Base-by-base conservation (phyloP, 2,888 invertebrate species). In the Eremobia ochroleuca region DNA sequence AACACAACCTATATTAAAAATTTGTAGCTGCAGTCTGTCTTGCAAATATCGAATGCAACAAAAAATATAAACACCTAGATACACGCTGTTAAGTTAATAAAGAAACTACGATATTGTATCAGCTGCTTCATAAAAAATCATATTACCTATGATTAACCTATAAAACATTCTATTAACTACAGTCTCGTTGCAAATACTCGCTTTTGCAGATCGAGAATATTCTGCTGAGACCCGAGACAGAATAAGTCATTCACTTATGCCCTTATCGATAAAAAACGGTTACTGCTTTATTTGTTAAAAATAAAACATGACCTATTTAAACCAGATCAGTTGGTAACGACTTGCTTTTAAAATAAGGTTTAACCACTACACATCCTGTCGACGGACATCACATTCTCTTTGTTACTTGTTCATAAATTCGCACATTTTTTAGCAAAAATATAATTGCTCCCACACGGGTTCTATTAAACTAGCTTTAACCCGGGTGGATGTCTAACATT, bases 1-100 rank as follows among this genome's bases (percentile, higher is more conserved):
- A 73, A 79, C 46, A 81, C 13, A 77, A 72, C 43, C 77, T 71
- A 70, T 67, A 80, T 87, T 66, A 34, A 58, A 72, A 65, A 69
- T 49, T 73, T 61, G 9, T 21, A 62, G n/a, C n/a, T 66, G 72
- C 64, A 55, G 40, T 40, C 13, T 71, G 28, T 58, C 66, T 77
- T 49, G 46, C 28, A 1, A 73, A 61, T 73, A n/a, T 68, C 31
- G 11, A 68, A 68, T 40, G 37, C 15, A 31, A 28, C 0, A 66
- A 64, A 18, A 37, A 37, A n/a, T n/a, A 61, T n/a, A 34, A 25
- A 58, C 18, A 43, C 11, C n/a, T 28, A 18, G 28, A 62, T 34
- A 55, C 1, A 13, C 15, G 9, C 4, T 13, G 11, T 4, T 28
- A 18, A 64, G 43, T 18, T 1, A 43, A 59, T 49, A 37, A 40